Evolutionary conservation across 2,888 invertebrate species (phyloP), one percentile per base, ranked within the genome.

Genomic region (Hydropsyche betteni): DNA sequence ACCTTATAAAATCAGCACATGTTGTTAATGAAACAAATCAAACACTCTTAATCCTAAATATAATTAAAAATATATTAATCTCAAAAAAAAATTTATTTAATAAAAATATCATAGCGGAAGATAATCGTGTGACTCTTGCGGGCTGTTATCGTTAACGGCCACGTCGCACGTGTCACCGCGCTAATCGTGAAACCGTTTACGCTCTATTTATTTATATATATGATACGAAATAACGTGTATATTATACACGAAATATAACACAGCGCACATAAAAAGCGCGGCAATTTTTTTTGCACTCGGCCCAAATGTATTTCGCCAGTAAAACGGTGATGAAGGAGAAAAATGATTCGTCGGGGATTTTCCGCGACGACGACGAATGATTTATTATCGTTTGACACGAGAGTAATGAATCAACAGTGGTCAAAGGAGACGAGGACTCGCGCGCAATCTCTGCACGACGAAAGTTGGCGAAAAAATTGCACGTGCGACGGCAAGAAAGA

Each of bases 331-430:
- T 74, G 68, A 74, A 76, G 75, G 74, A 76, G 77, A 76, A 77
- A 77, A 76, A 77, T 76, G 73, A 77, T 75, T 77, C 76, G 75
- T 69, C 64, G 74, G 70, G 75, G 76, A 77, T 77, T 77, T 77
- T 77, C 44, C 76, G 77, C 68, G 69, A 68, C 76, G 12, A 61
- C 61, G 61, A 10, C 36, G 75, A 77, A 79, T 79, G 79, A 79
- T 79, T 79, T 79, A 79, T 79, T 79, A 77, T 76, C 75, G 72
- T 79, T 79, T 77, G 77, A 77, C 79, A 79, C 74, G 79, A 79
- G 77, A 77, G 79, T 77, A 77, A 79, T 79, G 79, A 77, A 79
- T 77, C 75, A 77, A 75, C 76, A 77, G 75, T 76, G 76, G 79
- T 77, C 78, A 75, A 72, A 74, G 68, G 71, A 76, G 68, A 71